These are phyloP conservation scores for Phodopus roborovskii DNA, from an alignment of 2,113 vertebrate genomes.

Conservation along the genomic window DNA sequence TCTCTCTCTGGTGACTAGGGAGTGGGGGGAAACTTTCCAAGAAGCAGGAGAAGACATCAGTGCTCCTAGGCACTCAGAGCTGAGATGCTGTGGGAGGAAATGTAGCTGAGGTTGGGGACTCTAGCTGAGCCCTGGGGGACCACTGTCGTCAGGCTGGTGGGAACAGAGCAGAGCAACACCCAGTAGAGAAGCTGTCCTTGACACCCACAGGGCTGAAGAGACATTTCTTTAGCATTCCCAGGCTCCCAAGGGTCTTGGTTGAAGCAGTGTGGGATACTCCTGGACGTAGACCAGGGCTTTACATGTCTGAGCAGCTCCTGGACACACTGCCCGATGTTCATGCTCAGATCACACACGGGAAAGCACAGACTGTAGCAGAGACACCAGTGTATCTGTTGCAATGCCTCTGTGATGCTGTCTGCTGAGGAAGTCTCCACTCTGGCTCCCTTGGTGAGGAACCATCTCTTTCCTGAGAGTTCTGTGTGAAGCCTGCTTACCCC, in stretches of 20 bases:
- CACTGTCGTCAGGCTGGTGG: rapidly evolving
- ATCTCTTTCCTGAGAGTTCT: too few relatives aligned
- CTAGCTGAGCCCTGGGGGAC: neutral
- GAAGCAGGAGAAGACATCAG: rapidly evolving
- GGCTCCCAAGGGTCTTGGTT: rapidly evolving
- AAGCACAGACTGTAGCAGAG: too few relatives aligned
- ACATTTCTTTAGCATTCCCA: rapidly evolving
- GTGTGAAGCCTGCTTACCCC: rapidly evolving
- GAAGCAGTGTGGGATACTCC: neutral
- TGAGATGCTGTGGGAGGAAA: rapidly evolving
- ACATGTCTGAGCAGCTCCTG: too few relatives aligned
- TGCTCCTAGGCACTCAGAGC: neutral
- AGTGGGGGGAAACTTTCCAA: too few relatives aligned
- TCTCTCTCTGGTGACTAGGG: neutral
- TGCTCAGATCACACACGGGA: neutral
- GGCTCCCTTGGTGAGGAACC: too few relatives aligned
- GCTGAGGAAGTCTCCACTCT: neutral
- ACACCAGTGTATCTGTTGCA: neutral
- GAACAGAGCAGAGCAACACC: too few relatives aligned
- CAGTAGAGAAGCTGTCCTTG: neutral
- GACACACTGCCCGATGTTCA: neutral
- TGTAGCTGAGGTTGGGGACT: neutral
- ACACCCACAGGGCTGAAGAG: rapidly evolving
- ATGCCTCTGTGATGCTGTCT: neutral
- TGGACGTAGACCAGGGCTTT: neutral